Percentiles rank a stretch among this genome's conserved stretches.
phyloP scores from a whole-genome alignment of 2,888 invertebrate species.

The Notodonta dromedarius region DNA sequence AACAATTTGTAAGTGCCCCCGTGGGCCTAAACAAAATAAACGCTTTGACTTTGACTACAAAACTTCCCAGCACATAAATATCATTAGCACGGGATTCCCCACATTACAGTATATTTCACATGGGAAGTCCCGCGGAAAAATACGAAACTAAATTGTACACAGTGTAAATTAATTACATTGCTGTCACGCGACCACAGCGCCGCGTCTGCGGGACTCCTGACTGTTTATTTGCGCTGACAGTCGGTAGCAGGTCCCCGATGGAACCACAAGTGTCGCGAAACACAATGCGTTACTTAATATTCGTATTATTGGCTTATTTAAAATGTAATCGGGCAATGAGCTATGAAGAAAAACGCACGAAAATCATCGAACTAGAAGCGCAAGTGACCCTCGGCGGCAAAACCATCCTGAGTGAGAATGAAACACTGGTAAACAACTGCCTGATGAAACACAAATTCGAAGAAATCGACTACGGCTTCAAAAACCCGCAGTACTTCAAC shows the following conservation, averaged over 20 bases:
- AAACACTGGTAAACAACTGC: conserved; percentile 81
- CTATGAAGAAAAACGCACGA: conserved; percentile 59
- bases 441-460: conserved; percentile 83
- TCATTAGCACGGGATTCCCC: no score
- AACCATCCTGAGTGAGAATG: conserved; percentile 72
- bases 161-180: no score
- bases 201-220: no score
- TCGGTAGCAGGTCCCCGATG: neutral
- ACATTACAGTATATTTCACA: no score
- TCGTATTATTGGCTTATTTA: neutral
- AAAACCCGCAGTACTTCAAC: conserved; percentile 84
- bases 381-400: conserved; percentile 79
- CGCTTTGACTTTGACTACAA: no score
- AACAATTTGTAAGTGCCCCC: no score
- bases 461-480: conserved; percentile 82
- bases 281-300: conserved; percentile 10
- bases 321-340: conserved; percentile 46
- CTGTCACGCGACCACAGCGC: no score
- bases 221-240: neutral
- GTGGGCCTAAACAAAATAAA: no score
- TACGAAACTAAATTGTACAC: no score
- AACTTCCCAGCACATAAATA: no score
- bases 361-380: conserved; percentile 78
- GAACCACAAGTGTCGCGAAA: neutral
- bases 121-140: no score